Percentiles rank a stretch among this genome's conserved stretches.
These are phyloP conservation scores for Drosophila littoralis DNA, from an alignment of 1,140 invertebrate species.

Conservation along the genomic window DNA sequence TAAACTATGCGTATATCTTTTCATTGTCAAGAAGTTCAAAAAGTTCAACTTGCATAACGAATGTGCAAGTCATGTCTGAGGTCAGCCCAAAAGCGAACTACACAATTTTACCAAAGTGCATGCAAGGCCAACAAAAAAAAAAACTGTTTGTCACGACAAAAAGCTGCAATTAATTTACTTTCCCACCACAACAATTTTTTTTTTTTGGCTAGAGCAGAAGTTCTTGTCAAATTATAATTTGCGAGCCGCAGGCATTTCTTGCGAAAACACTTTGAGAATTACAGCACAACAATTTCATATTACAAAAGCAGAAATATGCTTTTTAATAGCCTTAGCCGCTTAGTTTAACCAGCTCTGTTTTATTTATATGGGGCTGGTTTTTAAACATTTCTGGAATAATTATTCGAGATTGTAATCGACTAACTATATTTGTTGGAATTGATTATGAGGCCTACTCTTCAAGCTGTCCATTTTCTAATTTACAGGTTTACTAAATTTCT, in stretches of 20 bases:
- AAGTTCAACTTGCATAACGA: conserved; percentile 27
- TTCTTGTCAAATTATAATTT: no score
- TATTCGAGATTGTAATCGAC: no score
- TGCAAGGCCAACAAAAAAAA: neutral
- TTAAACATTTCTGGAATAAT: no score
- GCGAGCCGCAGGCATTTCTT: neutral
- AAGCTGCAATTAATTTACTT: neutral
- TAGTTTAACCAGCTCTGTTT: neutral
- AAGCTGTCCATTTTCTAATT: no score
- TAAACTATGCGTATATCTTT: conserved; percentile 4
- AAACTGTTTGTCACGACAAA: neutral
- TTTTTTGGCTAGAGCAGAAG: no score
- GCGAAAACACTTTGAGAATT: neutral
- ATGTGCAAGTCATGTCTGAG: conserved; percentile 17
- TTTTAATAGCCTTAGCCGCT: neutral
- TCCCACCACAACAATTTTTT: no score
- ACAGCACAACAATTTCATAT: neutral
- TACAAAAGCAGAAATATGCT: neutral
- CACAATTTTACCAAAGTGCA: conserved; percentile 11
- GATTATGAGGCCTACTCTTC: no score
- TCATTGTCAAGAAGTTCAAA: conserved; percentile 8
- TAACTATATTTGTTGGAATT: no score
- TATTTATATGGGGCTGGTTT: neutral
- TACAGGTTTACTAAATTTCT: no score
- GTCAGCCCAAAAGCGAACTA: conserved; percentile 20